Conservation (phyloP, 1,140 invertebrate species). For the Drosophila tristis region DNA sequence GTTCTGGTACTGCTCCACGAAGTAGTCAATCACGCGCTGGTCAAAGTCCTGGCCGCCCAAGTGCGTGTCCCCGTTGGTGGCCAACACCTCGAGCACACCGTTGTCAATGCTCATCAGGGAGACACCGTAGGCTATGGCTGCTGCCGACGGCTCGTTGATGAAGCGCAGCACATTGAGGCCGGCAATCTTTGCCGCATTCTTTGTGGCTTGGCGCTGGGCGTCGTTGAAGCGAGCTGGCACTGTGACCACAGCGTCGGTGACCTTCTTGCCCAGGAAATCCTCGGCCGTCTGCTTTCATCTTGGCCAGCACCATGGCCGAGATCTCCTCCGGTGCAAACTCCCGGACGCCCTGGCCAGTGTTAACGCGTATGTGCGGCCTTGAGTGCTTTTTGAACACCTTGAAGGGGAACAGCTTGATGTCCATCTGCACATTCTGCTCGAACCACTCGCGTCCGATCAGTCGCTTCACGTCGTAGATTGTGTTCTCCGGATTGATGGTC, state of each 20-base stretch:
- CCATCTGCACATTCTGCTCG: constrained; percentile 95
- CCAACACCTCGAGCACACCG: constrained; percentile 96
- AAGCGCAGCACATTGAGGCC: constrained; percentile 99
- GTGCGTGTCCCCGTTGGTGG: constrained; percentile 99
- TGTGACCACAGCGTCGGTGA: constrained; percentile 99
- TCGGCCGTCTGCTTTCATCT: constrained; percentile 99
- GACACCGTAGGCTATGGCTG: constrained; percentile 99
- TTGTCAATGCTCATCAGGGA: constrained; percentile 99
- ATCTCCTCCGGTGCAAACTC: constrained; percentile 98
- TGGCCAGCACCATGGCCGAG: constrained; percentile 98
- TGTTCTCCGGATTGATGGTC: constrained; percentile 98
- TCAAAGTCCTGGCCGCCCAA: constrained; percentile 99
- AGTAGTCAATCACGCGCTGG: constrained; percentile 99
- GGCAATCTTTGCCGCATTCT: constrained; percentile 94
- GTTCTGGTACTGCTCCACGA: constrained; percentile 99
- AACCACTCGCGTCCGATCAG: constrained; percentile 97
- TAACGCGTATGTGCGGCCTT: constrained; percentile 93
- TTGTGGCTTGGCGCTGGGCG: constrained; percentile 98
- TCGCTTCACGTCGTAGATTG: constrained; percentile 98
- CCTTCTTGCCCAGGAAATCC: constrained; percentile 97
- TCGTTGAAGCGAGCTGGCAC: constrained; percentile 99
- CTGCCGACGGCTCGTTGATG: constrained; percentile 99
- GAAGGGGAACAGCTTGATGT: constrained; percentile 97
- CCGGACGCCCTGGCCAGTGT: constrained; percentile 92
- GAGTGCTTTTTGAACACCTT: constrained; percentile 92